Evolutionary conservation across 2,113 vertebrate species (phyloP), one percentile per base, ranked within the genome.

Genomic region (Oryzias woworae): DNA sequence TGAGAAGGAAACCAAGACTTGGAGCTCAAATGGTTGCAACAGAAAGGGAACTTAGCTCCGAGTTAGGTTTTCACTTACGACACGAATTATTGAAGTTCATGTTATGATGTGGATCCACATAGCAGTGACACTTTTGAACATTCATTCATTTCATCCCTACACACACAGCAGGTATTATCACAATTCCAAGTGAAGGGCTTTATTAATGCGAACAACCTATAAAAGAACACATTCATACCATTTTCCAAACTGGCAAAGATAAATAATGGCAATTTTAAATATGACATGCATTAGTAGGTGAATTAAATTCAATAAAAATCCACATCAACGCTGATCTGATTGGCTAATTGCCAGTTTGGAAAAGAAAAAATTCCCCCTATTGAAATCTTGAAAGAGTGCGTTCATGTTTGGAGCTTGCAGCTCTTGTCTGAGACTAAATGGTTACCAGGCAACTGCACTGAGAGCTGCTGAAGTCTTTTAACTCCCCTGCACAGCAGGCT

Each of bases 361-460:
- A 61, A 62, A 22, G 13, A 66, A 36, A 36, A 48, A 48, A 60
- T 72, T 22, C 73, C 58, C 66, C 69, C 50, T 3, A n/a, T 53
- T 22, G 42, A 59, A 26, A 60, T 61, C 60, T 53, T 7, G 44
- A 74, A 46, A 41, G 48, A 50, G 41, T 46, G 59, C 64, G 53
- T 60, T 77, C 66, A 31, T 75, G 24, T 81, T 69, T 46, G 71
- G 16, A 59, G 49, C 44, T 71, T 60, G 68, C 68, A 82, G 73
- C 66, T 71, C 57, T 14, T 14, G 18, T 69, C 51, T 77, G 58
- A 76, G 59, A 69, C 72, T 73, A 65, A 71, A 62, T 26, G 65
- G 81, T 84, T 87, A 69, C 85, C 53, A 58, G 73, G 85, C 80
- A 84, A 86, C 85, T 52, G 36, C 62, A 47, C 60, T n/a, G 47